Evolutionary conservation across 2,888 invertebrate species (phyloP), one percentile per base, ranked within the genome.

Genomic region (Podabrus alpinus): DNA sequence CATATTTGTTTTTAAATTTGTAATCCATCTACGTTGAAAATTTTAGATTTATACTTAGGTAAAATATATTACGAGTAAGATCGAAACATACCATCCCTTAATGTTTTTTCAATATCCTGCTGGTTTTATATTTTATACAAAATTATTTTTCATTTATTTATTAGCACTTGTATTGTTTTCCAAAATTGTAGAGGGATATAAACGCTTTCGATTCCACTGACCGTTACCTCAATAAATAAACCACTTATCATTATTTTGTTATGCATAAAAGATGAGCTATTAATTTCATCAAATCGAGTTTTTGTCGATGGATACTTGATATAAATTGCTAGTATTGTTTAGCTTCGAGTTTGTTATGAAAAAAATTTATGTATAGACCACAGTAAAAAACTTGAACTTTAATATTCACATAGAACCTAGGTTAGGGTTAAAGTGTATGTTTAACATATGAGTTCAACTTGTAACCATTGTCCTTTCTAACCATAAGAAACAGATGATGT

Each of bases 401-500:
- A 64, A 64, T 19, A 21, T 64, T 64, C 21, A 64, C 19, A 64
- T 64, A 64, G 62, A 64, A 19, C 17, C 17, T 17, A 64, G 62
- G 62, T 64, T 45, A 45, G 45, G 45, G 45, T 45, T 45, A 45
- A 45, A 45, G 45, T 45, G 45, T 45, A 45, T 45, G 45, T 45
- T 45, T 45, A 45, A 45, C 45, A 45, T 45, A 45, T 45, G 45
- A 45, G 45, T 45, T 75, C 75, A 73, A 78, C 72, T 76, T 78
- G 73, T 77, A 69, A 73, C 73, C 72, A 76, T 71, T 73, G 77
- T 67, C 68, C 73, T 73, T 73, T 72, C 68, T 70, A 64, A 76
- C 77, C 73, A 79, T 80, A 79, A 80, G 77, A 77, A 75, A 69
- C 80, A 80, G 75, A 75, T 79, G 80, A 72, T 77, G 80, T 78